phyloP scores from a whole-genome alignment of 2,113 vertebrate species.

The Planiliza haematocheilus region DNA sequence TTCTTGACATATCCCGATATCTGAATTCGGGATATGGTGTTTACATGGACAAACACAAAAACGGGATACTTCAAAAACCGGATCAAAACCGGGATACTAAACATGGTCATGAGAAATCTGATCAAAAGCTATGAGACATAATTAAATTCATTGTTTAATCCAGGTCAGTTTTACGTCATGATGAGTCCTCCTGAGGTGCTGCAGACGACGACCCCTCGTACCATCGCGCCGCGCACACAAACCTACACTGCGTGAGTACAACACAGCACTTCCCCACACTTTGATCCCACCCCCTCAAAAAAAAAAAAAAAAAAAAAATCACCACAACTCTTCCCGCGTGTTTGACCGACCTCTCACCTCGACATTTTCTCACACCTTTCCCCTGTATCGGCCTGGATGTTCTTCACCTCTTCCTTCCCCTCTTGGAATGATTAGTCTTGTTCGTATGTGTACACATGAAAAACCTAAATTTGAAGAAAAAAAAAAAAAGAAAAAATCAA shows the following conservation, averaged over 20 bases:
- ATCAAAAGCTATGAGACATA: too few species aligned
- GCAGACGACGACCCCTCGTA: constrained; percentile 86
- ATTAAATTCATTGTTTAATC: background rate
- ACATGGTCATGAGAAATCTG: too few species aligned
- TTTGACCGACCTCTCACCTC: background rate
- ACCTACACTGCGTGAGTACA: constrained; percentile 89
- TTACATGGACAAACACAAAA: too few species aligned
- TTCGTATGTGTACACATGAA: constrained; percentile 58
- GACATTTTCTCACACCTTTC: background rate
- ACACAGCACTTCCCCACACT: background rate
- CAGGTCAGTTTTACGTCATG: constrained; percentile 95
- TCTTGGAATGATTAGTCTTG: constrained; percentile 44
- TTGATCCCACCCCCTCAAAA: background rate
- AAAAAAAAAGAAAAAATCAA: constrained; percentile 7
- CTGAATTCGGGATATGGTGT: too few species aligned
- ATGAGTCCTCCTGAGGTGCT: constrained; percentile 93
- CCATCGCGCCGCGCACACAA: constrained; percentile 91
- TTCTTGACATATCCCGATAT: too few species aligned
- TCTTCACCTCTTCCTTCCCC: constrained; percentile 18
- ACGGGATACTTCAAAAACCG: too few species aligned
- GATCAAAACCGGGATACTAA: too few species aligned
- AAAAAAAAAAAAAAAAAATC: background rate
- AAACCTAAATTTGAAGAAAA: constrained; percentile 8
- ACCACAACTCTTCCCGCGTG: background rate
- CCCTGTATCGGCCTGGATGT: constrained; percentile 13